Conservation (phyloP, 2,888 invertebrate species). For the Pandemis corylana region DNA sequence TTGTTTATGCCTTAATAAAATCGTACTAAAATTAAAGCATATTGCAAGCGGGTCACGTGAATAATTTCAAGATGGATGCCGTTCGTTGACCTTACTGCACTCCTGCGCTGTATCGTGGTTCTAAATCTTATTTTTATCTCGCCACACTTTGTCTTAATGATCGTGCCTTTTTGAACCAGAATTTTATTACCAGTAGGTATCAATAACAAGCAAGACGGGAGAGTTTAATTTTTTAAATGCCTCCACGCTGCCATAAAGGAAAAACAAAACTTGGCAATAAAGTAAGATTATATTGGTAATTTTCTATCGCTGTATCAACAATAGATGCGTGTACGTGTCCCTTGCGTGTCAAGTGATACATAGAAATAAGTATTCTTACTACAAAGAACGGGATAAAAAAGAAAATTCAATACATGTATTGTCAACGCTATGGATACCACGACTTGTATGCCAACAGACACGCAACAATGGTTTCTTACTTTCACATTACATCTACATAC, state of each 20-base stretch:
- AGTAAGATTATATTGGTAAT: background rate
- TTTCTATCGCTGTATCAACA: background rate
- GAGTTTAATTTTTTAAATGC: background rate
- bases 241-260: background rate
- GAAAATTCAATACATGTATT: slow-evolving; percentile 20
- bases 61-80: slow-evolving; percentile 53
- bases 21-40: slow-evolving; percentile 39
- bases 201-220: background rate
- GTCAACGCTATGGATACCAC: slow-evolving; percentile 42
- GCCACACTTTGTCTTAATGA: slow-evolving; percentile 27
- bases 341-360: slow-evolving; percentile 8
- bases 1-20: slow-evolving; percentile 6
- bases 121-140: slow-evolving; percentile 42
- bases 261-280: background rate
- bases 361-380: slow-evolving; percentile 23
- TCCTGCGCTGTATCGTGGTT: slow-evolving; percentile 40
- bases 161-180: slow-evolving; percentile 10
- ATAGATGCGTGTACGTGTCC: background rate
- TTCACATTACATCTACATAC: slow-evolving; percentile 63
- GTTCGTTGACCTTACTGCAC: slow-evolving; percentile 53
- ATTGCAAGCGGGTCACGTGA: slow-evolving; percentile 51
- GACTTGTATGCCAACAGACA: slow-evolving; percentile 48
- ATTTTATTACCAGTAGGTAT: background rate
- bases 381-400: slow-evolving; percentile 12
- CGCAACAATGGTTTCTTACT: slow-evolving; percentile 75